These are phyloP conservation scores for Xestobium rufovillosum DNA, from an alignment of 2,888 invertebrate species.

Conservation along the genomic window DNA sequence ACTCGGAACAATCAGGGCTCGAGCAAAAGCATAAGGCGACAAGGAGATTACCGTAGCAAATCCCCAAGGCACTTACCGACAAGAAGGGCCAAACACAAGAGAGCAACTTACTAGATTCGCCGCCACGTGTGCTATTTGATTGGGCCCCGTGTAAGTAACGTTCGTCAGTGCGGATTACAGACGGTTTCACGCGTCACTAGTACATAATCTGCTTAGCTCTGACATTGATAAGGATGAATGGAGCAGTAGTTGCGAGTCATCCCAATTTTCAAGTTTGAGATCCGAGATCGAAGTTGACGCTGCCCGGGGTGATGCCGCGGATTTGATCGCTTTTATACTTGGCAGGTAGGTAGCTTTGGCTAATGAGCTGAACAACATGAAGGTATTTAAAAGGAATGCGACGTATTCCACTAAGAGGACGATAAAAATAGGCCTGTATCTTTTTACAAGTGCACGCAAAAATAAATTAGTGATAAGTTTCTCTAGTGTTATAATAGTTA, in stretches of 20 bases:
- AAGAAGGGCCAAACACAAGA: slow-evolving; percentile 25
- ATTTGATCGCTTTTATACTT: too few relatives aligned
- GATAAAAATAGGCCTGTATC: too few relatives aligned
- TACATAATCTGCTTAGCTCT: slow-evolving; percentile 51
- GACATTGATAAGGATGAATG: slow-evolving; percentile 56
- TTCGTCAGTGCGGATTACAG: slow-evolving; percentile 44
- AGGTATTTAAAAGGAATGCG: too few relatives aligned
- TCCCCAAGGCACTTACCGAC: slow-evolving; percentile 34
- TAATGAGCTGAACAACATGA: too few relatives aligned
- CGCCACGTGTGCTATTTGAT: slow-evolving; percentile 43
- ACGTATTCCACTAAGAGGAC: too few relatives aligned
- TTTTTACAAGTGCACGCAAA: too few relatives aligned
- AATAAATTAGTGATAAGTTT: too few relatives aligned
- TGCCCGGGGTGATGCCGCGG: too few relatives aligned
- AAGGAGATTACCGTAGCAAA: slow-evolving; percentile 35
- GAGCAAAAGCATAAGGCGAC: slow-evolving; percentile 31
- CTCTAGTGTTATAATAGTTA: too few relatives aligned
- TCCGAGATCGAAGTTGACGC: slow-evolving; percentile 21
- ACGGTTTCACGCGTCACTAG: slow-evolving; percentile 48
- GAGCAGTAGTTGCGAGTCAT: slow-evolving; percentile 39
- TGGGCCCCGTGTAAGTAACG: slow-evolving; percentile 42
- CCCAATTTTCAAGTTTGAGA: slow-evolving; percentile 22
- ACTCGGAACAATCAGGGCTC: too few relatives aligned
- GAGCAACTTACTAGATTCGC: too few relatives aligned
- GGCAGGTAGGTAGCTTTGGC: too few relatives aligned